Evolutionary conservation across 2,888 invertebrate species (phyloP).

Genomic region (Exocentrus adspersus): DNA sequence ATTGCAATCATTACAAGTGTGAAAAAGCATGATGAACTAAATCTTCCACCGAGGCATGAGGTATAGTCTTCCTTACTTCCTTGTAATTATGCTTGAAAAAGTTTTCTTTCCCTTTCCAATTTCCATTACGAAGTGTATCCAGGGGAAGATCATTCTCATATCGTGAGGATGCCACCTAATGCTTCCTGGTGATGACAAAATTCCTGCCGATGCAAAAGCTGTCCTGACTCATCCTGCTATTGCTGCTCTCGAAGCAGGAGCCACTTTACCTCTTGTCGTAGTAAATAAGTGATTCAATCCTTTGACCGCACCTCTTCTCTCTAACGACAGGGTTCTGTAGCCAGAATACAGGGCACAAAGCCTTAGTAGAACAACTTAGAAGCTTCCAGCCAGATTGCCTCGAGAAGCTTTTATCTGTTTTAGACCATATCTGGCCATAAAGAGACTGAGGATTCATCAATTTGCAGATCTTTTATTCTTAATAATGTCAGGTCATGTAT

Average conservation of each 20-base stretch:
- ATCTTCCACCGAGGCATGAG: neutral
- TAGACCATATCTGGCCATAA: conserved; percentile 24
- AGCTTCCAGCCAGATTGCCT: conserved; percentile 22
- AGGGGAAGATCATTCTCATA: neutral
- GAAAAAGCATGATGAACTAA: too few relatives aligned
- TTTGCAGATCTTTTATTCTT: conserved; percentile 10
- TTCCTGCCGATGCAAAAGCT: neutral
- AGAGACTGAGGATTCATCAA: neutral
- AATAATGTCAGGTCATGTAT: conserved; percentile 27
- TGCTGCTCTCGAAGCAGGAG: neutral
- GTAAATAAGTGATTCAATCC: neutral
- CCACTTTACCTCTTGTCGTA: neutral
- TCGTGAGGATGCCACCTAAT: conserved; percentile 32
- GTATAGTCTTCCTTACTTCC: neutral
- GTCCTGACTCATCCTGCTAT: neutral
- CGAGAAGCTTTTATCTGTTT: conserved; percentile 12
- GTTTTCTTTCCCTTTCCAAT: conserved; percentile 28
- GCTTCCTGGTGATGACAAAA: conserved; percentile 22
- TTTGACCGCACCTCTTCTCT: neutral
- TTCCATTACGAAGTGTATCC: conserved; percentile 28
- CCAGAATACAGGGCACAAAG: neutral
- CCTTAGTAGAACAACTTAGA: neutral
- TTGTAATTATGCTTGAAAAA: conserved; percentile 9
- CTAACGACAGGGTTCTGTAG: neutral
- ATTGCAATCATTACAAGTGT: too few relatives aligned